These are phyloP conservation scores for Eueremaeus valkanovi DNA, from an alignment of 2,888 invertebrate species.

Conservation along the genomic window DNA sequence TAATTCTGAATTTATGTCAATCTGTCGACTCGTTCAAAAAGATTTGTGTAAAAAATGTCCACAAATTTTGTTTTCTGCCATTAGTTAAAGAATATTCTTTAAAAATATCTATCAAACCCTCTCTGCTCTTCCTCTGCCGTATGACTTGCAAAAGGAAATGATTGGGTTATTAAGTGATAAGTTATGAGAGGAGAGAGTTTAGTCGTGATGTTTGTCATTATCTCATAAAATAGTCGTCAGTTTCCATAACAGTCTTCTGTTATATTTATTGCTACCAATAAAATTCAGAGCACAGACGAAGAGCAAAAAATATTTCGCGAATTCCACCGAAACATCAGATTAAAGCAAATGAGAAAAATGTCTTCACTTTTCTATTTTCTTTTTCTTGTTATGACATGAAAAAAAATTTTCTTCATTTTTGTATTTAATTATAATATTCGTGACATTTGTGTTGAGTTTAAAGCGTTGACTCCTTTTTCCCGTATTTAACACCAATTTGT, in stretches of 20 bases:
- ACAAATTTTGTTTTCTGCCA: background rate
- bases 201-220: constrained; percentile 11
- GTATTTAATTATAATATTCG: too few relatives aligned
- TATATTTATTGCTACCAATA: constrained; percentile 7
- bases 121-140: background rate
- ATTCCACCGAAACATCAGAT: background rate
- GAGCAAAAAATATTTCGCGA: background rate
- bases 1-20: too few relatives aligned
- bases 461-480: background rate
- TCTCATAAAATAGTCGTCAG: constrained; percentile 18
- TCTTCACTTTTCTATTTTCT: too few relatives aligned
- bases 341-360: too few relatives aligned
- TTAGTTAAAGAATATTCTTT: too few relatives aligned
- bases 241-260: background rate
- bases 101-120: too few relatives aligned
- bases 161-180: constrained; percentile 7
- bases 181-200: background rate
- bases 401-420: too few relatives aligned
- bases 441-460: too few relatives aligned
- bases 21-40: too few relatives aligned
- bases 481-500: background rate
- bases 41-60: too few relatives aligned
- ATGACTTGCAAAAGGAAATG: background rate
- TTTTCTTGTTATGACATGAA: too few relatives aligned
- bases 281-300: background rate